phyloP scores from a whole-genome alignment of 2,888 invertebrate species.

The Blomia tropicalis region DNA sequence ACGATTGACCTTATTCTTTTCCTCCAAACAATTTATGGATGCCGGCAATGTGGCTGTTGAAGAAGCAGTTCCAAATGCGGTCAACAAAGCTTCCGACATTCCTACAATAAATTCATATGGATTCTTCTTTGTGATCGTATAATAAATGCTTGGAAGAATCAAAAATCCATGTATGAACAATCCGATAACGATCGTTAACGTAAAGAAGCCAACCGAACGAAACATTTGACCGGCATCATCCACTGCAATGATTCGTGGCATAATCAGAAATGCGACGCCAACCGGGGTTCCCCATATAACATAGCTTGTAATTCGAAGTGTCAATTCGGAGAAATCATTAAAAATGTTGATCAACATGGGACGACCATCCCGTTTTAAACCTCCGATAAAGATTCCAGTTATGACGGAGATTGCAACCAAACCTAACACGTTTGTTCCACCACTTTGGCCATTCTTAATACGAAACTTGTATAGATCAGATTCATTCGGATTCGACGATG shows the following conservation, averaged over 20 bases:
- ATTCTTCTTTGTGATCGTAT: slow-evolving; percentile 58
- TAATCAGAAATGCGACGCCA: slow-evolving; percentile 72
- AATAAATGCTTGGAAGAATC: slow-evolving; percentile 69
- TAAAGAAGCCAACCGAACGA: slow-evolving; percentile 77
- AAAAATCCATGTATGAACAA: slow-evolving; percentile 79
- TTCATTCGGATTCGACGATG: not conserved
- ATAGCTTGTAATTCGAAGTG: slow-evolving; percentile 91
- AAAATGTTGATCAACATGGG: slow-evolving; percentile 64
- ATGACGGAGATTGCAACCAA: slow-evolving; percentile 42
- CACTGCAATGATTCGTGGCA: slow-evolving; percentile 77
- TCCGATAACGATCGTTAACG: slow-evolving; percentile 74
- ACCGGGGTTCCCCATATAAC: slow-evolving; percentile 77
- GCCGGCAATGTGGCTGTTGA: slow-evolving; percentile 35
- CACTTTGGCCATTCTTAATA: slow-evolving; percentile 37
- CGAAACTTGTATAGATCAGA: slow-evolving; percentile 24
- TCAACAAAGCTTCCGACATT: slow-evolving; percentile 59
- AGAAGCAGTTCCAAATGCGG: slow-evolving; percentile 90
- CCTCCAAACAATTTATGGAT: slow-evolving; percentile 77
- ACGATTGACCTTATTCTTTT: slow-evolving; percentile 67
- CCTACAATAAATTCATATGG: slow-evolving; percentile 45
- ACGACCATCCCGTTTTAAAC: slow-evolving; percentile 65
- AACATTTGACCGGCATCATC: slow-evolving; percentile 67
- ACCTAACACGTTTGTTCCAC: slow-evolving; percentile 40
- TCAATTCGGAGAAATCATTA: slow-evolving; percentile 68
- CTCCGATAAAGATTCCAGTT: slow-evolving; percentile 72